Conservation (phyloP, 2,888 invertebrate species). For the Clitarchus hookeri region DNA sequence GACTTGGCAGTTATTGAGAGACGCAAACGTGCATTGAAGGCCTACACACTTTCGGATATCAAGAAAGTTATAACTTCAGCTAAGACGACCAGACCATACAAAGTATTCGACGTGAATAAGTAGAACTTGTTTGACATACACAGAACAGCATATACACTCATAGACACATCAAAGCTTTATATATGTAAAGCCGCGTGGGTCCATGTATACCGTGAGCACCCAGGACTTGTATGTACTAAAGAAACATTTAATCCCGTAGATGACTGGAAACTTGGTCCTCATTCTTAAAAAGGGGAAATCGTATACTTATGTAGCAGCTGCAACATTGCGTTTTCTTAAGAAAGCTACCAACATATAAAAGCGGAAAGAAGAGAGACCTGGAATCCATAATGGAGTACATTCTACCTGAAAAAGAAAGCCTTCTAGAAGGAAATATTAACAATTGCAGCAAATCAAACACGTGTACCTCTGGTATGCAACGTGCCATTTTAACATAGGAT, state of each 20-base stretch:
- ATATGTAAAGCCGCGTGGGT: neutral
- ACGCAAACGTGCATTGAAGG: slow-evolving; percentile 2
- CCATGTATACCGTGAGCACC: neutral
- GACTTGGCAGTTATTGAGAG: neutral
- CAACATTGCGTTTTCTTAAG: neutral
- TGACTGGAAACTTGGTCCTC: neutral
- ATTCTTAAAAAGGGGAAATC: neutral
- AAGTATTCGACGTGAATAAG: neutral
- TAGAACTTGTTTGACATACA: neutral
- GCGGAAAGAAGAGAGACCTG: slow-evolving; percentile 15
- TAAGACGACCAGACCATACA: neutral
- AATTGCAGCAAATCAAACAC: neutral
- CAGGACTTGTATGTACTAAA: neutral
- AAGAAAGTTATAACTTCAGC: neutral
- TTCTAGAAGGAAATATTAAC: neutral
- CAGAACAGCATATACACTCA: neutral
- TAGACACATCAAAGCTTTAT: slow-evolving; percentile 4
- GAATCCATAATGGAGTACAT: slow-evolving; percentile 17
- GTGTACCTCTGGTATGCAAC: no score
- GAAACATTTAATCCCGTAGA: slow-evolving; percentile 2
- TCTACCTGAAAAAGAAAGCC: neutral
- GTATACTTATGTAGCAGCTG: neutral
- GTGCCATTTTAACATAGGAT: no score
- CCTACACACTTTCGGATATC: neutral
- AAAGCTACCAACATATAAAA: neutral